Conservation (phyloP, 2,888 invertebrate species). For the Andricus curvator region DNA sequence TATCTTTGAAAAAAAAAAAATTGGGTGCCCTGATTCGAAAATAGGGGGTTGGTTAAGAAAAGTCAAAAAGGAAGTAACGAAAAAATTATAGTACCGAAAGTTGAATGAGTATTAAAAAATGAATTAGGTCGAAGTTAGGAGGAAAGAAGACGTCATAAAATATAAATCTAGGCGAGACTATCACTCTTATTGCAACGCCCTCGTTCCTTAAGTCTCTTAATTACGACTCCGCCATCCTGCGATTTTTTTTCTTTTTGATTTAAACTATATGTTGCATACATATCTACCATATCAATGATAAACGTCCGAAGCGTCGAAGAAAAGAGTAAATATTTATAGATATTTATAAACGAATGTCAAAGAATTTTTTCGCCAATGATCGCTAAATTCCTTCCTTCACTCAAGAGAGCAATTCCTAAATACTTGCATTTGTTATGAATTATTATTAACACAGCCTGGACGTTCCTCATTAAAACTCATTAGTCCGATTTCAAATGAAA, state of each 20-base stretch:
- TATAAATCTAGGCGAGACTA: slow-evolving; percentile 37
- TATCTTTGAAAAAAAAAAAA: neutral
- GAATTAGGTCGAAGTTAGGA: slow-evolving; percentile 15
- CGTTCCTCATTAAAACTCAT: slow-evolving; percentile 43
- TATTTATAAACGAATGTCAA: neutral
- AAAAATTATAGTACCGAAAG: neutral
- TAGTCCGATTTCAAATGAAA: slow-evolving; percentile 24
- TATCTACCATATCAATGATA: slow-evolving; percentile 21
- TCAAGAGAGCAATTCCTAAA: slow-evolving; percentile 18
- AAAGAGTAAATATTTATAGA: neutral
- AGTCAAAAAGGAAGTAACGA: neutral
- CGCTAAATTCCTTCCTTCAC: neutral
- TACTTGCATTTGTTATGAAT: slow-evolving; percentile 32
- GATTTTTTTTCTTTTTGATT: neutral
- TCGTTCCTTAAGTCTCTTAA: slow-evolving; percentile 21
- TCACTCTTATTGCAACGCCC: slow-evolving; percentile 35
- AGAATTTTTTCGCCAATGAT: neutral
- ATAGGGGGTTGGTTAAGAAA: neutral
- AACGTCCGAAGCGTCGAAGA: slow-evolving; percentile 33
- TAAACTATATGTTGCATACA: slow-evolving; percentile 1
- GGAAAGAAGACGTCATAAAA: slow-evolving; percentile 7
- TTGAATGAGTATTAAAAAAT: slow-evolving; percentile 22
- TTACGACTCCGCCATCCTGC: neutral
- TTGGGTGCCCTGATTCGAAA: neutral
- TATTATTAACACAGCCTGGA: slow-evolving; percentile 55